Conservation (phyloP, 2,113 vertebrate species). For the Baryphthengus martii region DNA sequence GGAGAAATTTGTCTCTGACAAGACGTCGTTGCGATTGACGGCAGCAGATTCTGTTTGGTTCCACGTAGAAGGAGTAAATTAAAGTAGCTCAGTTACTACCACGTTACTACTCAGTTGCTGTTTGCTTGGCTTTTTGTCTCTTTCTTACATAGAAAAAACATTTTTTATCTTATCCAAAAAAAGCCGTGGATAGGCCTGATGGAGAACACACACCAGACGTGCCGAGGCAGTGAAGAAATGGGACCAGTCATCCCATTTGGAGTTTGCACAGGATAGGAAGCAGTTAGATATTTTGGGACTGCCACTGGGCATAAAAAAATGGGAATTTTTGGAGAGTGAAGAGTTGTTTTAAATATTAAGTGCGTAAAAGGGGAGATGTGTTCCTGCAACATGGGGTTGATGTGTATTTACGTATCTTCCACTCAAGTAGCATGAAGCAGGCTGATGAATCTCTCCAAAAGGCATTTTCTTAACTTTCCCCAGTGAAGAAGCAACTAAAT, state of each 20-base stretch:
- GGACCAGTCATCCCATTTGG: background rate
- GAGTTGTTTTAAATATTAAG: background rate
- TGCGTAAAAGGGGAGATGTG: background rate
- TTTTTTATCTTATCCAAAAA: background rate
- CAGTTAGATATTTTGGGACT: background rate
- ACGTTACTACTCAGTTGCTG: background rate
- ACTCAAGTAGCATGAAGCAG: background rate
- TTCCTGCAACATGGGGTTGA: fast-evolving
- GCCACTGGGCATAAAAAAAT: fast-evolving
- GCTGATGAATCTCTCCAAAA: background rate
- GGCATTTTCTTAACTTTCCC: background rate
- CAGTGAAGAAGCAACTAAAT: background rate
- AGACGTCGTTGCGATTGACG: background rate
- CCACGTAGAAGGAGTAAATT: background rate
- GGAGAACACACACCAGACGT: fast-evolving
- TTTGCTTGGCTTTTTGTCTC: background rate
- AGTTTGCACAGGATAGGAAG: background rate
- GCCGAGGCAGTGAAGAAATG: background rate
- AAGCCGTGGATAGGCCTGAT: fast-evolving
- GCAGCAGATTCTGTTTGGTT: background rate
- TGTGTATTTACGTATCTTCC: background rate
- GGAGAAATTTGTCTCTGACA: background rate
- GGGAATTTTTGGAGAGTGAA: background rate
- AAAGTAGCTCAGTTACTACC: background rate
- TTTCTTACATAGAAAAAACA: fast-evolving